These are phyloP conservation scores for Cosmia trapezina DNA, from an alignment of 2,888 invertebrate genomes.

Conservation along the genomic window DNA sequence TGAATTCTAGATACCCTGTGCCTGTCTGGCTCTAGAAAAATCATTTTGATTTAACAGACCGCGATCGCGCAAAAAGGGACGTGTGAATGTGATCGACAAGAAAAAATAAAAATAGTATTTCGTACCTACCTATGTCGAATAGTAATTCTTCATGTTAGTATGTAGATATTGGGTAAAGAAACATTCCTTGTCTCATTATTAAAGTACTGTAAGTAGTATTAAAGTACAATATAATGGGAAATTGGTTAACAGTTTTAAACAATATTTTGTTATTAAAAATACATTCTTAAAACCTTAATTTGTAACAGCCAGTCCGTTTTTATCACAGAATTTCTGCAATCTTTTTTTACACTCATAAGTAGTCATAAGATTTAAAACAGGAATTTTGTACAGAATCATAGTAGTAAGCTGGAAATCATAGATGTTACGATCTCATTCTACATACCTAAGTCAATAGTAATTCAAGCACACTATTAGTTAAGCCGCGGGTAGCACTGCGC, in stretches of 20 bases:
- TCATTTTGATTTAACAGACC: neutral
- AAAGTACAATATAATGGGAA: neutral
- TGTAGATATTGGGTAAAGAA: neutral
- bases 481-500: slow-evolving; percentile 24
- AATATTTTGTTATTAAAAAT: neutral
- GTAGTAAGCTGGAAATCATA: slow-evolving; percentile 12
- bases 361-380: neutral
- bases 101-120: neutral
- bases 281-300: neutral
- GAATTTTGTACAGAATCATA: neutral
- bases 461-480: slow-evolving; percentile 29
- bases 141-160: neutral
- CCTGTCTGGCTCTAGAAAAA: slow-evolving; percentile 1
- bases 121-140: neutral
- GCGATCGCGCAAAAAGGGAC: slow-evolving; percentile 4
- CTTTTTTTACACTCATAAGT: neutral
- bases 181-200: neutral
- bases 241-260: neutral
- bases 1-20: slow-evolving; percentile 1
- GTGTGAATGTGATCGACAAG: slow-evolving; percentile 4
- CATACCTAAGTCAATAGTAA: slow-evolving; percentile 34
- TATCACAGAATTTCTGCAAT: too few relatives aligned
- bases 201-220: too few relatives aligned
- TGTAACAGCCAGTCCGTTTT: neutral
- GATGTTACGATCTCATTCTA: slow-evolving; percentile 28